Evolutionary conservation across 2,888 invertebrate genomes (phyloP).

Genomic region (Chelonus formosanus): DNA sequence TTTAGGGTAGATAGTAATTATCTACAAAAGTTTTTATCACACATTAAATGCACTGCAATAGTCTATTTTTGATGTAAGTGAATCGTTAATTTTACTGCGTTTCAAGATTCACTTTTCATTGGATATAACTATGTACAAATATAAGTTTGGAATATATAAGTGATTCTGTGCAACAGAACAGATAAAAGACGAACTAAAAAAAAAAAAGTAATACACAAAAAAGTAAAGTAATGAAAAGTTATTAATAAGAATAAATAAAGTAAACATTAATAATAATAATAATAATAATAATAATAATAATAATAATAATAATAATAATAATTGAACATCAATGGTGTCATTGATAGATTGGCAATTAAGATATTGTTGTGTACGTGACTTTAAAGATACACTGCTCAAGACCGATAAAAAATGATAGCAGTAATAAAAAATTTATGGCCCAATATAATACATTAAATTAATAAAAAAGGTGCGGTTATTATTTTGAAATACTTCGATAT

Average conservation of each 20-base stretch:
- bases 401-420: too few relatives aligned
- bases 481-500: too few relatives aligned
- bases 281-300: slow-evolving; percentile 29
- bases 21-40: slow-evolving; percentile 32
- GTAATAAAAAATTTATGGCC: too few relatives aligned
- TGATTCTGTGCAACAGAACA: slow-evolving; percentile 52
- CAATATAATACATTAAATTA: too few relatives aligned
- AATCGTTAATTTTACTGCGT: slow-evolving; percentile 57
- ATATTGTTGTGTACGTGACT: slow-evolving; percentile 7
- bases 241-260: slow-evolving; percentile 27
- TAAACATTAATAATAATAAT: slow-evolving; percentile 20
- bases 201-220: background rate
- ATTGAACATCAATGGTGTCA: slow-evolving; percentile 34
- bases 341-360: slow-evolving; percentile 39
- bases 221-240: slow-evolving; percentile 32
- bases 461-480: too few relatives aligned
- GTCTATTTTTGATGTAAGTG: slow-evolving; percentile 64
- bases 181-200: slow-evolving; percentile 27
- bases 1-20: slow-evolving; percentile 36
- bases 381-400: too few relatives aligned
- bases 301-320: slow-evolving; percentile 29
- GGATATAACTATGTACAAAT: slow-evolving; percentile 17
- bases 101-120: slow-evolving; percentile 46
- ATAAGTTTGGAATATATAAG: slow-evolving; percentile 51
- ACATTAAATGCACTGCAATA: slow-evolving; percentile 59